Conservation (phyloP, 2,113 vertebrate species). For the Okapia johnstoni region DNA sequence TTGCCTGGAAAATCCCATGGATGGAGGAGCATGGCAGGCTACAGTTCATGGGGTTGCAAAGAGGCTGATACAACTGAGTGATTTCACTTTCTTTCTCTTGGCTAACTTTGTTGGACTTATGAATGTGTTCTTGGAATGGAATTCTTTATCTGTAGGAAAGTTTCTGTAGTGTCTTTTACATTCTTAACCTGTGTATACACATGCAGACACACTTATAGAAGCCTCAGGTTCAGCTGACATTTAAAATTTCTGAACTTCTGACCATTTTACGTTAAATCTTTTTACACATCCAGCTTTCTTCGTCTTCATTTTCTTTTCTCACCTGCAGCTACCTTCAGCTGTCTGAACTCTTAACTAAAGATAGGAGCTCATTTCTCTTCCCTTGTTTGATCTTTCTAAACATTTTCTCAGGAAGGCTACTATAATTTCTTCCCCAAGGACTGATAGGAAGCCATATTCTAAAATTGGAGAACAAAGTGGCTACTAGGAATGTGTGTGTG, state of each 20-base stretch:
- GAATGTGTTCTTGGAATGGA: not conserved
- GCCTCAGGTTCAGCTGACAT: not conserved
- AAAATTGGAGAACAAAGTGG: not conserved
- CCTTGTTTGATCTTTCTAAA: not conserved
- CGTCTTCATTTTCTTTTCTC: not conserved
- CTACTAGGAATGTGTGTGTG: not conserved
- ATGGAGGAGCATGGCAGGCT: not conserved
- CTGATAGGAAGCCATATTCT: not conserved
- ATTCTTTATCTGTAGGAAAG: not conserved
- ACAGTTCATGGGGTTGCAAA: not conserved
- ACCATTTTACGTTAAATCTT: not conserved
- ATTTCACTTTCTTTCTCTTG: not conserved
- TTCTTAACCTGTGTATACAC: not conserved
- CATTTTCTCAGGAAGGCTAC: not conserved
- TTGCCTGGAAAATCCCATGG: not conserved
- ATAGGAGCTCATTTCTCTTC: not conserved
- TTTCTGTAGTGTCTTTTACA: not conserved
- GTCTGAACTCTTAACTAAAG: not conserved
- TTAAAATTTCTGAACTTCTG: not conserved
- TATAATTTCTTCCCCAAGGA: not conserved
- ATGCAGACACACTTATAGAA: not conserved
- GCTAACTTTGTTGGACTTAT: not conserved
- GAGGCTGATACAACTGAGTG: not conserved
- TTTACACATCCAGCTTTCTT: not conserved
- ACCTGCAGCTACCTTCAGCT: not conserved